Evolutionary conservation across 2,113 vertebrate species (phyloP), one percentile per base, ranked within the genome.

Genomic region (Melanerpes aurifrons): DNA sequence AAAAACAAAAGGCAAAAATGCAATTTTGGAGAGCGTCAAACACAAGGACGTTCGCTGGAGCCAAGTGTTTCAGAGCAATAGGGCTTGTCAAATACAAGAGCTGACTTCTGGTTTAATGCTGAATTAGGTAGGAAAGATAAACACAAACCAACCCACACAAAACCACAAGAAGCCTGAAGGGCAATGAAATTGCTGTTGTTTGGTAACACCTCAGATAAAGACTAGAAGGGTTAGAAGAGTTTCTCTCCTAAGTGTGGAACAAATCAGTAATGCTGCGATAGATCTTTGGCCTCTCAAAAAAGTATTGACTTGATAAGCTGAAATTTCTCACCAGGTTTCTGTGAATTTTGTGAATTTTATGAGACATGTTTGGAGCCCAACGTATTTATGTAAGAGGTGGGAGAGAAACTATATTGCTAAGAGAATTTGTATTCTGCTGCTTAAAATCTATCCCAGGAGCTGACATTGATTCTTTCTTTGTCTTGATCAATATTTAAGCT

Each of bases 401-500:
- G 28, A 71, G 25, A 89, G 62, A 68, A 79, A 19, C 7, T 31
- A 9, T 11, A 54, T 25, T 16, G 12, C n/a, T 79, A 75, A 85
- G 75, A 43, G 7, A 90, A 90, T 37, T 40, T 79, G 40, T 62
- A 15, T 31, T 82, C 48, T 72, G 54, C 63, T 82, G 18, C 50
- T 76, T 81, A 57, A 92, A 64, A 75, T 6, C 67, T 43, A 64
- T 40, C 13, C 35, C 63, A 37, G 43, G 32, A 61, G n/a, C 56
- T 86, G 48, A 28, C 89, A 92, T 43, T 22, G 68, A 90, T 80
- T 61, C 54, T 64, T 63, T 72, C 17, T 47, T 93, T 26, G 35
- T 68, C 63, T 82, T 68, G 54, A 80, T 90, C 76, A 69, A 80
- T 92, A 93, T 86, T 93, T 88, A 66, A 86, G 31, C 35, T n/a